These are phyloP conservation scores for Augochlorella aurata DNA, from an alignment of 2,888 invertebrate species.

Conservation along the genomic window DNA sequence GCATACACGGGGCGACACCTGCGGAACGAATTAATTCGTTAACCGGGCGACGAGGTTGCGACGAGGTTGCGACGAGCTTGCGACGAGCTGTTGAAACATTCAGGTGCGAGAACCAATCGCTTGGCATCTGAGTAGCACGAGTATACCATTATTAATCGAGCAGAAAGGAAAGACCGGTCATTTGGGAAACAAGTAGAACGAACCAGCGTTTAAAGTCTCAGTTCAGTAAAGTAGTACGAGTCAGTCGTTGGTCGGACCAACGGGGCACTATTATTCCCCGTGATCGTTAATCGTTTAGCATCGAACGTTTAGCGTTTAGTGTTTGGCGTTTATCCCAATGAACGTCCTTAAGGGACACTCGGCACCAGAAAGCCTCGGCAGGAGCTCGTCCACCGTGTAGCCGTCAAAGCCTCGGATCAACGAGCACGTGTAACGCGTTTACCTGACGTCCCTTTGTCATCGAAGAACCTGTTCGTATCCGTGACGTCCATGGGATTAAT, in stretches of 20 bases:
- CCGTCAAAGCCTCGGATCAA: neutral
- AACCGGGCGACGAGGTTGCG: neutral
- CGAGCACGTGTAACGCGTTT: slow-evolving; percentile 20
- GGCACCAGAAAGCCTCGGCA: neutral
- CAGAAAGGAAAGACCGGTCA: neutral
- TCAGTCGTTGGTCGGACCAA: neutral
- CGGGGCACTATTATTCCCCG: no score
- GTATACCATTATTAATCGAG: neutral
- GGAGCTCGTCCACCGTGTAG: no score
- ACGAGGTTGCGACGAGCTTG: neutral
- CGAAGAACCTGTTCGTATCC: slow-evolving; percentile 71
- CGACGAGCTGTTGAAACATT: neutral
- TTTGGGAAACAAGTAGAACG: neutral
- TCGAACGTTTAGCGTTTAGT: no score
- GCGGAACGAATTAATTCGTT: slow-evolving; percentile 34
- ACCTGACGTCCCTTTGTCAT: slow-evolving; percentile 64
- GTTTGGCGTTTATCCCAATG: neutral
- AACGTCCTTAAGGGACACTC: neutral
- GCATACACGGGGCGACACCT: slow-evolving; percentile 45
- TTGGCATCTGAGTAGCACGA: neutral
- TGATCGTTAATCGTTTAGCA: no score
- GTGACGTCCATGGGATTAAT: slow-evolving; percentile 63
- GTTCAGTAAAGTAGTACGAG: neutral
- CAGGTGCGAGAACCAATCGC: neutral
- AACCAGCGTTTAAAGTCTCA: neutral